Evolutionary conservation across 2,888 invertebrate genomes (phyloP).

Genomic region (Sarcophaga variegata): DNA sequence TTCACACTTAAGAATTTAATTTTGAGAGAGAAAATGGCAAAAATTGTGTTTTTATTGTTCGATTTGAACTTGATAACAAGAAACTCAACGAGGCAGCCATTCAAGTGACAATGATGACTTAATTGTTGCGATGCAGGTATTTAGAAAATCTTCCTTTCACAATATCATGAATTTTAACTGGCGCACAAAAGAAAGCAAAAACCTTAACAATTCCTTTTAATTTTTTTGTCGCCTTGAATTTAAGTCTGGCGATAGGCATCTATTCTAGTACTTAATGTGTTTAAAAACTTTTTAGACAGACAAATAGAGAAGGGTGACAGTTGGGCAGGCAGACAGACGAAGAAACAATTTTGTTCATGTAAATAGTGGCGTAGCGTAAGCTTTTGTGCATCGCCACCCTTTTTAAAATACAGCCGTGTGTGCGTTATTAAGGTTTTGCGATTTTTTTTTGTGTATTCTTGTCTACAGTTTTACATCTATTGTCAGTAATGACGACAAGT

Average conservation of each 20-base stretch:
- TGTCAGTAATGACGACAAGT: conserved; percentile 69
- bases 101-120: conserved; percentile 70
- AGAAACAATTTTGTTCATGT: conserved; percentile 20
- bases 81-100: conserved; percentile 31
- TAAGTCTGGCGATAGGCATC: conserved; percentile 29
- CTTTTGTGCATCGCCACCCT: conserved; percentile 34
- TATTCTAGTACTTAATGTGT: conserved; percentile 14
- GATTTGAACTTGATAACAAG: too few species aligned
- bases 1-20: neutral
- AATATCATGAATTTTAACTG: neutral
- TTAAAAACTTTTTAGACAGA: conserved; percentile 23
- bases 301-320: neutral
- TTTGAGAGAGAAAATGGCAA: neutral
- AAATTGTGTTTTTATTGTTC: too few species aligned
- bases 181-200: conserved; percentile 18
- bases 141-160: conserved; percentile 7
- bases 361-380: conserved; percentile 28
- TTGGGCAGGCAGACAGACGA: neutral
- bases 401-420: neutral
- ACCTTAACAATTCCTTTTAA: conserved; percentile 24
- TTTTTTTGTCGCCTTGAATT: too few species aligned
- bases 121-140: conserved; percentile 68
- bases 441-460: conserved; percentile 31
- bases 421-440: neutral
- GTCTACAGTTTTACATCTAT: conserved; percentile 56